Percentiles rank a stretch among this genome's conserved stretches.
These are phyloP conservation scores for Cactoblastis cactorum DNA, from an alignment of 2,888 invertebrate species.

Conservation along the genomic window DNA sequence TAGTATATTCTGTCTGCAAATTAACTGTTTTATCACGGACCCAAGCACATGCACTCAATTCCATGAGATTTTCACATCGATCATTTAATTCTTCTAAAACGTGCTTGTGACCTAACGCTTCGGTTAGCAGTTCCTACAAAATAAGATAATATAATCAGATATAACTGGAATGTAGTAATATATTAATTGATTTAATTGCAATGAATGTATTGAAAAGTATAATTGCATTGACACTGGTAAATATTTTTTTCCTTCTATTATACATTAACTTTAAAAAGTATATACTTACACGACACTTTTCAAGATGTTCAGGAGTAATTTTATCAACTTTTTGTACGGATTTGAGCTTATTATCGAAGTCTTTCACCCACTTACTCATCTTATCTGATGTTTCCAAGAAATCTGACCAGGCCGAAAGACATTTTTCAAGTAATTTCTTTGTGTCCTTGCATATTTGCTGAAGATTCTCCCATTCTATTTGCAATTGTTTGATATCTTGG, in stretches of 20 bases:
- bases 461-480: conserved; percentile 89
- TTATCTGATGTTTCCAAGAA: conserved; percentile 86
- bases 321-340: conserved; percentile 84
- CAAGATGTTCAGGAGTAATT: conserved; percentile 88
- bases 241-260: no score
- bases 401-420: conserved; percentile 89
- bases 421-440: conserved; percentile 85
- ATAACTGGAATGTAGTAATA: not conserved
- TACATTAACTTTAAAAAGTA: no score
- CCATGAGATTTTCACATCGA: conserved; percentile 91
- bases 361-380: conserved; percentile 87
- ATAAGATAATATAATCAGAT: conserved; percentile 8
- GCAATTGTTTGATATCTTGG: conserved; percentile 89
- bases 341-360: conserved; percentile 82
- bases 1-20: conserved; percentile 89
- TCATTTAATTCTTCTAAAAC: conserved; percentile 91
- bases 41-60: conserved; percentile 90
- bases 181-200: not conserved
- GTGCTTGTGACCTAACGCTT: conserved; percentile 87
- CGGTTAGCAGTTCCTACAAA: conserved; percentile 82
- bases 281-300: conserved; percentile 84
- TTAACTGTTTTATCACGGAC: conserved; percentile 92
- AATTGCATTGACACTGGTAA: no score
- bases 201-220: no score
- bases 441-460: conserved; percentile 88